These are phyloP conservation scores for Chalcis sispes DNA, from an alignment of 2,888 invertebrate species.

Conservation along the genomic window DNA sequence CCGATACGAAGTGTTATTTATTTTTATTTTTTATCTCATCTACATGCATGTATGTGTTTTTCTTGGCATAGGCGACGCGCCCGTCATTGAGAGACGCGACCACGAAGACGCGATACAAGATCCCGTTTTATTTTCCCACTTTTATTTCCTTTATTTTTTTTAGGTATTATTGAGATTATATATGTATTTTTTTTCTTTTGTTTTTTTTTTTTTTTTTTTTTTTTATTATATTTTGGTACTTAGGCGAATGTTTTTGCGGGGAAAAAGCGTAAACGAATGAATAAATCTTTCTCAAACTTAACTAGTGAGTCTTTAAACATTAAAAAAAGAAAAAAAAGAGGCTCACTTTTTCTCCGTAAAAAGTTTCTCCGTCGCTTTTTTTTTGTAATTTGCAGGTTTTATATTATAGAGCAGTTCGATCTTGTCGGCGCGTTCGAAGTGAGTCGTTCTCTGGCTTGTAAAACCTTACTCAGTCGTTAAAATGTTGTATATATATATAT, in stretches of 20 bases:
- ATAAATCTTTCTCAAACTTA: no score
- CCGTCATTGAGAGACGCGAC: conserved; percentile 22
- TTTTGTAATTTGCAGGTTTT: not conserved
- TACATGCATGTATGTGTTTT: not conserved
- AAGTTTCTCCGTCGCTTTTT: not conserved
- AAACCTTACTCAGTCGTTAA: not conserved
- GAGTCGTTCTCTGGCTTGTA: conserved; percentile 33
- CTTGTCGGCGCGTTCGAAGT: conserved; percentile 34
- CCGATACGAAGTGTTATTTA: not conserved
- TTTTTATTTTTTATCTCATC: no score
- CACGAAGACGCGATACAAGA: conserved; percentile 34
- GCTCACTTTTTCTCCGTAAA: not conserved
- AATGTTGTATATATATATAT: not conserved
- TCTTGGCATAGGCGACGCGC: not conserved
- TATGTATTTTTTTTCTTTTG: not conserved
- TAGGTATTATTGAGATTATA: not conserved
- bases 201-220: not conserved
- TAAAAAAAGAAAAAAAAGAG: not conserved
- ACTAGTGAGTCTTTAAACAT: no score
- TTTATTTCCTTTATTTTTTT: no score
- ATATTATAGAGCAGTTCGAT: conserved; percentile 6
- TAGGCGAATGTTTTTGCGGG: not conserved
- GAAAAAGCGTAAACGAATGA: conserved; percentile 1
- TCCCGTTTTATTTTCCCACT: not conserved
- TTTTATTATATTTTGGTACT: not conserved